Conservation (phyloP, 92 coral and sea anemone genomes). For the Porites divaricata region DNA sequence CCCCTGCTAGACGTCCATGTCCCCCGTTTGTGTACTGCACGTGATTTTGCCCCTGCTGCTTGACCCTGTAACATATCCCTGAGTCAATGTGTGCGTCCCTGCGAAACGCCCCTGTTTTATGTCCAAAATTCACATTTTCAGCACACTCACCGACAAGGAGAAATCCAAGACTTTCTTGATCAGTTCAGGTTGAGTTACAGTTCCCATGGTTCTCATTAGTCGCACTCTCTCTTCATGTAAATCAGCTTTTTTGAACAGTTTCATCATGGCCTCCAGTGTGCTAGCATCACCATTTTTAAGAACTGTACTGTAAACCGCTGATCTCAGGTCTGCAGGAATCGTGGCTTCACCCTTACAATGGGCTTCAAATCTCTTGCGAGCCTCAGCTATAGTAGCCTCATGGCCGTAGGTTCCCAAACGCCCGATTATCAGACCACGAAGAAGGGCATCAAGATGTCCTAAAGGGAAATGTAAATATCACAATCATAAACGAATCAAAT, state of each 20-base stretch:
- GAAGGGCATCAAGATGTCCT: constrained; percentile 95
- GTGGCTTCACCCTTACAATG: constrained; percentile 87
- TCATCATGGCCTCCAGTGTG: constrained; percentile 77
- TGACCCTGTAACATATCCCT: no score
- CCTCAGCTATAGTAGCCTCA: constrained; percentile 81
- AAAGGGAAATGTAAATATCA: neutral
- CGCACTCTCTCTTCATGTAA: constrained; percentile 94
- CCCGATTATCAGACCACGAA: constrained; percentile 87
- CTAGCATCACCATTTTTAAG: constrained; percentile 81
- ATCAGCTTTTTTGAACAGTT: constrained; percentile 90
- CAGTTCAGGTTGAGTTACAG: constrained; percentile 84
- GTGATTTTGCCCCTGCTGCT: no score
- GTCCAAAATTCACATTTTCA: neutral
- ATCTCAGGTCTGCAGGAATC: constrained; percentile 89
- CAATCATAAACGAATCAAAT: no score
- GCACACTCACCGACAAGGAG: constrained; percentile 82
- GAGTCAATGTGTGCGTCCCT: no score
- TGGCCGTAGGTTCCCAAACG: constrained; percentile 91
- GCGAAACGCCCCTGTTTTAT: no score
- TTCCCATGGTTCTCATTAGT: constrained; percentile 95
- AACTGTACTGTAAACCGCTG: constrained; percentile 94
- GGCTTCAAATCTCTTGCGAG: constrained; percentile 79
- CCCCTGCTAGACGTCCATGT: no score
- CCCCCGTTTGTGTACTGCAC: no score
- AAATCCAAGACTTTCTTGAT: constrained; percentile 90